These are phyloP conservation scores for Macaca fascicularis DNA, from an alignment of 2,113 vertebrate species.

Conservation along the genomic window DNA sequence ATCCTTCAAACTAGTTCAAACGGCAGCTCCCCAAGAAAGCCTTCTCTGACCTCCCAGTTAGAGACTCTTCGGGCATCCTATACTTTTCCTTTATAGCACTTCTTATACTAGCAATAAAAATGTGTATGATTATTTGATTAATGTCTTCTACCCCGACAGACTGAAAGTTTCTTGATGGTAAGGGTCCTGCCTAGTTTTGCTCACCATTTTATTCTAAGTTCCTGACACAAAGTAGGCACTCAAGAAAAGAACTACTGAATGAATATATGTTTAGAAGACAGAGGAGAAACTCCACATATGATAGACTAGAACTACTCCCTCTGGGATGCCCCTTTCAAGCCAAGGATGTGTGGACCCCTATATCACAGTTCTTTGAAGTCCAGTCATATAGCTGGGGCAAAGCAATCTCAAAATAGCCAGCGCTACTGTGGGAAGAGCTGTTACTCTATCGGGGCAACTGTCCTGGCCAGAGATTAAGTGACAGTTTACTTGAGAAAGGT, in stretches of 20 bases:
- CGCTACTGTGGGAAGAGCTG: not conserved
- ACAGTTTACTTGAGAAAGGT: conserved; percentile 67
- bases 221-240: not conserved
- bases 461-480: conserved; percentile 50
- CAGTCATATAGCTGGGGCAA: not conserved
- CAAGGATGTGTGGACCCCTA: not conserved
- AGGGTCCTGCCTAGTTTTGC: not conserved
- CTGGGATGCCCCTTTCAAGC: not conserved
- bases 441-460: not conserved
- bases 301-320: not conserved
- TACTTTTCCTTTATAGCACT: not conserved
- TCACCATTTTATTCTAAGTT: conserved; percentile 28
- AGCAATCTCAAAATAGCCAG: conserved; percentile 41
- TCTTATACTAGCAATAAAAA: not conserved
- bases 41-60: not conserved
- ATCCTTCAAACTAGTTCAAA: not conserved
- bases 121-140: not conserved
- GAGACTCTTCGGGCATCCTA: not conserved
- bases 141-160: not conserved
- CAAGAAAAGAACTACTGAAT: not conserved
- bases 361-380: not conserved
- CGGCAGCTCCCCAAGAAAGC: not conserved
- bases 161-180: not conserved
- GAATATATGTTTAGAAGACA: not conserved
- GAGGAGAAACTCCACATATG: not conserved